Evolutionary conservation across 1,140 invertebrate genomes (phyloP).

Genomic region (Diorhabda sublineata): DNA sequence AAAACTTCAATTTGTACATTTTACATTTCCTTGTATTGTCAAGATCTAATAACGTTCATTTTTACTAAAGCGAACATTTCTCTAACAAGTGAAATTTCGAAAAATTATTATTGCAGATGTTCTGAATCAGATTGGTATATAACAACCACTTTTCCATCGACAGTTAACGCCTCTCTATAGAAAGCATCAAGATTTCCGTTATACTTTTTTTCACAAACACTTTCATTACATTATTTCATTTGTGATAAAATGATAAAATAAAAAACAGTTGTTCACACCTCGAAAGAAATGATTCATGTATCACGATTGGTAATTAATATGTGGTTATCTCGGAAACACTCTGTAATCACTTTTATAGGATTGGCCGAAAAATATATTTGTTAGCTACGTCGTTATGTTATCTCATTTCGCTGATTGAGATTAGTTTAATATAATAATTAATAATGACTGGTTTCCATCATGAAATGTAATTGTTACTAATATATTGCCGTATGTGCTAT

Average conservation of each 20-base stretch:
- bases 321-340: background rate
- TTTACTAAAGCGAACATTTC: no score
- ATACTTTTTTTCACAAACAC: background rate
- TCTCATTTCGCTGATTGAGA: background rate
- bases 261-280: background rate
- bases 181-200: constrained; percentile 1
- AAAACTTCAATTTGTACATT: no score
- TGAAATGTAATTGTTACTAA: background rate
- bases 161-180: background rate
- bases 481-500: no score
- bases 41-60: no score
- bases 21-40: no score
- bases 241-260: constrained; percentile 1
- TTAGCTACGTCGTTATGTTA: background rate
- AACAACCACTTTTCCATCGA: background rate
- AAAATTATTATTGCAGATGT: background rate
- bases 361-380: constrained; percentile 1
- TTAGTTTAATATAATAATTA: constrained; percentile 3
- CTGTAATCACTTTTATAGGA: background rate
- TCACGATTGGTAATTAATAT: constrained; percentile 2
- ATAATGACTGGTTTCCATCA: background rate
- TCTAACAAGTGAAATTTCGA: no score
- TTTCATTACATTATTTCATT: constrained; percentile 3
- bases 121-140: background rate
- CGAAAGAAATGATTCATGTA: background rate